These are phyloP conservation scores for Chionodraco myersi DNA, from an alignment of 2,113 vertebrate species.

Conservation along the genomic window DNA sequence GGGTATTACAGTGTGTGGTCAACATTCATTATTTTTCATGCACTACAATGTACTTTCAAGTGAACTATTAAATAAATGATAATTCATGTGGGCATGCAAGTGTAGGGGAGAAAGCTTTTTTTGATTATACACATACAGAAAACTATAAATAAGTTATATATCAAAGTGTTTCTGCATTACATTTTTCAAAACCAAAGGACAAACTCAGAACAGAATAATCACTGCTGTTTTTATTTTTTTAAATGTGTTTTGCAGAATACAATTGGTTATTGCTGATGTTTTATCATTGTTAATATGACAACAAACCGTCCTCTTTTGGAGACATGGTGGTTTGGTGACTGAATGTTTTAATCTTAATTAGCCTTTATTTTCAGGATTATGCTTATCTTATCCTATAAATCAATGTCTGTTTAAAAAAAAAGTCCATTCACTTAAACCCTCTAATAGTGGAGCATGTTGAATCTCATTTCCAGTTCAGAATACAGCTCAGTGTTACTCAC, in stretches of 20 bases:
- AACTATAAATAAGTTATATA: background rate
- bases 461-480: conserved; percentile 29
- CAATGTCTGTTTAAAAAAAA: background rate
- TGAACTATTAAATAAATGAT: background rate
- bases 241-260: too few relatives aligned
- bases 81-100: background rate
- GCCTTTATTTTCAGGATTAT: conserved; percentile 4
- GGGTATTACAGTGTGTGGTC: background rate
- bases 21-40: background rate
- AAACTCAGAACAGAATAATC: background rate
- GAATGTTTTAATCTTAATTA: background rate
- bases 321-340: background rate
- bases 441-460: background rate
- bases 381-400: background rate
- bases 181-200: background rate
- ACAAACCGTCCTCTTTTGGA: background rate
- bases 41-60: background rate
- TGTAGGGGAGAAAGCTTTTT: too few relatives aligned
- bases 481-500: conserved; percentile 31
- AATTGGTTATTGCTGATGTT: background rate
- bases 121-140: background rate
- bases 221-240: background rate
- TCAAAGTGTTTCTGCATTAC: background rate
- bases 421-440: conserved; percentile 9
- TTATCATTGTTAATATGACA: background rate